Base-by-base conservation (phyloP, 64 coral and sea anemone genomes). In the Trachythela sp. region DNA sequence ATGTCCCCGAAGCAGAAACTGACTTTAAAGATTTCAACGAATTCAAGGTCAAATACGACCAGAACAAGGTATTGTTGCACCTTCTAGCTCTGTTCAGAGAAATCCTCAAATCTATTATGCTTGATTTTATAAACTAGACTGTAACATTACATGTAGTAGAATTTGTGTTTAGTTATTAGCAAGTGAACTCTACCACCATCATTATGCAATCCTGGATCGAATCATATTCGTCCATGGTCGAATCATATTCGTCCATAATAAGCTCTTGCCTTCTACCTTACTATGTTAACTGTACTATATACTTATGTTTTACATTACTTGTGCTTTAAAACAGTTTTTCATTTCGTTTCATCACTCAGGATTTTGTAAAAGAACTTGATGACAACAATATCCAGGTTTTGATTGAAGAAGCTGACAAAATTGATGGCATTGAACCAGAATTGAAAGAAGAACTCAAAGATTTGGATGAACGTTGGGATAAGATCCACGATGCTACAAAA, bases 361-460 rank as follows among this genome's bases (percentile, higher is more conserved):
- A 39, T 2, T 80, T 37, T 39, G 75, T 15, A 5, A 80, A 80
- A 80, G 75, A 80, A 17, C 37, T 80, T 10, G 75, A 80, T 35
- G 75, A 80, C 20, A 80, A 80, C 33, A 80, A 80, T 22, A 80
- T 35, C 26, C 4, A 34, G 13, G 15, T 80, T 37, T 39, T 80
- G 33, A 30, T 80, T 30, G 17, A 35, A 39, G 75, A 80, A 38
- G 31, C 75, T 14, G 75, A 80, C 75, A 80, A 80, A 22, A 36
- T 80, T 22, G 75, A 80, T 37, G 75, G 75, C 31, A 35, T 80
- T 39, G 75, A 80, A 36, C 75, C 75, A 80, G 75, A 36, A 39
- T 15, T 80, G 13, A 80, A 34, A 22, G 34, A 80, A 2, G 75
- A 80, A 80, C 30, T 80, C 9, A 38, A 37, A 80, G 31, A 34